A percentile compares a stretch with the other conserved stretches of the same genome.
Conservation (phyloP, 2,113 vertebrate genomes). For the Peucedramus taeniatus region DNA sequence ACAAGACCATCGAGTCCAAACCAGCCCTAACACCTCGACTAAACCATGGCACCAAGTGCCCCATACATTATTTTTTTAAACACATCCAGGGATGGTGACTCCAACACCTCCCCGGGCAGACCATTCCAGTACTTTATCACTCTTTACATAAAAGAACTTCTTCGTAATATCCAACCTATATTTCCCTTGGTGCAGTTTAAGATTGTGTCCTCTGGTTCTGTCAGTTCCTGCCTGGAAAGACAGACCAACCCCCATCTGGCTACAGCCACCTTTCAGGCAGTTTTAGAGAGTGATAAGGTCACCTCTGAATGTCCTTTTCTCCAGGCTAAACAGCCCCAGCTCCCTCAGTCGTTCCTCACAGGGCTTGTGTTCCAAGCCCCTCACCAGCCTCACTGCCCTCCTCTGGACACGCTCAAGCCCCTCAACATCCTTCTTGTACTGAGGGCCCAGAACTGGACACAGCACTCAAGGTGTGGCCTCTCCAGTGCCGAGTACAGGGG, state of each 20-base stretch:
- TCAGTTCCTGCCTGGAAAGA: not conserved
- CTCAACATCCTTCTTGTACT: not conserved
- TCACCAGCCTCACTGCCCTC: not conserved
- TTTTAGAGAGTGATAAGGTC: not conserved
- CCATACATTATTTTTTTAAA: not conserved
- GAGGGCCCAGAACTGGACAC: not conserved
- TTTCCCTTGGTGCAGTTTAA: rapidly evolving
- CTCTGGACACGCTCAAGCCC: rapidly evolving
- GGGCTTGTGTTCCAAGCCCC: not conserved
- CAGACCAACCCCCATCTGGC: not conserved
- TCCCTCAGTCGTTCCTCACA: not conserved
- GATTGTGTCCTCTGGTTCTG: rapidly evolving
- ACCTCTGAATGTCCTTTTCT: not conserved
- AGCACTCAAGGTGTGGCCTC: not conserved
- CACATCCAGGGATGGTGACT: not conserved
- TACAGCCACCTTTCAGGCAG: not conserved
- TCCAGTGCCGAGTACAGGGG: not conserved
- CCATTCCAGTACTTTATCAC: not conserved
- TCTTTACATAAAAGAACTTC: rapidly evolving
- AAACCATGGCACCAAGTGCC: not conserved
- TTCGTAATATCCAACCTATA: no score
- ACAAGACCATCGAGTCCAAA: not conserved
- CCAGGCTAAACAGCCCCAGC: not conserved
- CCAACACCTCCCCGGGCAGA: rapidly evolving
- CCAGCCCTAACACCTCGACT: not conserved